phyloP scores from a whole-genome alignment of 2,797 vertebrate species.

The Dromococcyx pavoninus region DNA sequence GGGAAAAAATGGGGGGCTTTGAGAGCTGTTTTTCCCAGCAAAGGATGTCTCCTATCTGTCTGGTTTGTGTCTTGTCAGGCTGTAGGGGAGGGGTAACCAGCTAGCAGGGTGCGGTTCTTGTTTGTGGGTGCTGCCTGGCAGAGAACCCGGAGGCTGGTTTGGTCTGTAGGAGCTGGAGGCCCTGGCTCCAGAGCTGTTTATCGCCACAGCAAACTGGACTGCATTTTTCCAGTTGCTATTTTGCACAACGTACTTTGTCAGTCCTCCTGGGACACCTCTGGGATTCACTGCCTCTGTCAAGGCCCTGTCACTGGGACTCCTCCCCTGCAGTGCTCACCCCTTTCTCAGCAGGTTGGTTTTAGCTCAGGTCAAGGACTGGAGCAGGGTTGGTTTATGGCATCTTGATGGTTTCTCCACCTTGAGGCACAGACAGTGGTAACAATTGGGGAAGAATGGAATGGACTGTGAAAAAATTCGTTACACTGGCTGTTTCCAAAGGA shows the following conservation, averaged over 20 bases:
- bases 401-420: not conserved
- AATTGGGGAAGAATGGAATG: not conserved
- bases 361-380: fast-evolving
- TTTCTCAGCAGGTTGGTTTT: not conserved
- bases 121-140: not conserved
- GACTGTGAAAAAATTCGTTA: fast-evolving
- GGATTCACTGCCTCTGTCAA: not conserved
- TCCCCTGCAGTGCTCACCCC: too few relatives aligned
- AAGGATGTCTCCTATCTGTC: not conserved
- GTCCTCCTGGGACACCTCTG: not conserved
- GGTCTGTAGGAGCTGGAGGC: not conserved
- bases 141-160: not conserved
- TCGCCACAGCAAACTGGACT: not conserved
- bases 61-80: not conserved
- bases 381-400: not conserved
- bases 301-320: not conserved
- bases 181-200: not conserved
- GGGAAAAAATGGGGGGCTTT: not conserved
- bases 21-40: not conserved
- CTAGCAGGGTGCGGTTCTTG: not conserved
- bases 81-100: not conserved
- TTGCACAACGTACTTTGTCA: not conserved
- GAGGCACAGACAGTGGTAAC: not conserved
- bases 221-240: not conserved
- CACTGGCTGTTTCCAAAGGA: not conserved